These are phyloP conservation scores for Latrodectus geometricus DNA, from an alignment of 1,140 invertebrate species.

Conservation along the genomic window DNA sequence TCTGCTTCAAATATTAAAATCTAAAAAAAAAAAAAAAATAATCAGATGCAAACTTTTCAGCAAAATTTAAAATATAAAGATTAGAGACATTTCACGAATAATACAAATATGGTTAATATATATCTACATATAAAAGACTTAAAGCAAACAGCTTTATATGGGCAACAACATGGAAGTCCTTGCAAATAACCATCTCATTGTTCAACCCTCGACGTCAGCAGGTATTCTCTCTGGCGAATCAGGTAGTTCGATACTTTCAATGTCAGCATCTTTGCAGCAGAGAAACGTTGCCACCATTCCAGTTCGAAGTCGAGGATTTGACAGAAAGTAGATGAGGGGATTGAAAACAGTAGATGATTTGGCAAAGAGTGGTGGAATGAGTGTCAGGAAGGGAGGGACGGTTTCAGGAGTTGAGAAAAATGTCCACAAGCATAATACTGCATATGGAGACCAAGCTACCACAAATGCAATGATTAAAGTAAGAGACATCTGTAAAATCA, in stretches of 20 bases:
- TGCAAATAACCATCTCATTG: background rate
- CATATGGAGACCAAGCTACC: slow-evolving; percentile 82
- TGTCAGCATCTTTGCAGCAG: slow-evolving; percentile 3
- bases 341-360: slow-evolving; percentile 86
- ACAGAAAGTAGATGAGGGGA: slow-evolving; percentile 78
- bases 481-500: slow-evolving; percentile 54
- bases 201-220: background rate
- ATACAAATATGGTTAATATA: no score
- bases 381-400: slow-evolving; percentile 74
- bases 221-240: slow-evolving; percentile 36
- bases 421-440: slow-evolving; percentile 77
- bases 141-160: no score
- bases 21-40: no score
- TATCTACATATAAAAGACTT: no score
- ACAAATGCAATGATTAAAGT: slow-evolving; percentile 80
- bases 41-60: no score
- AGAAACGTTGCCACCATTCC: slow-evolving; percentile 27
- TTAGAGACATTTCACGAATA: no score
- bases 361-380: slow-evolving; percentile 81
- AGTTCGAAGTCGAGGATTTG: slow-evolving; percentile 52
- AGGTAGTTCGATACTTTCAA: slow-evolving; percentile 45
- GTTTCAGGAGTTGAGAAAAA: slow-evolving; percentile 66
- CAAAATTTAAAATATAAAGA: no score
- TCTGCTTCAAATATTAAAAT: no score
- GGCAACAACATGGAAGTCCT: no score